A percentile compares a stretch with the other conserved stretches of the same genome.
Conservation (phyloP, 2,797 vertebrate species). For the Rhyacichthys aspro region DNA sequence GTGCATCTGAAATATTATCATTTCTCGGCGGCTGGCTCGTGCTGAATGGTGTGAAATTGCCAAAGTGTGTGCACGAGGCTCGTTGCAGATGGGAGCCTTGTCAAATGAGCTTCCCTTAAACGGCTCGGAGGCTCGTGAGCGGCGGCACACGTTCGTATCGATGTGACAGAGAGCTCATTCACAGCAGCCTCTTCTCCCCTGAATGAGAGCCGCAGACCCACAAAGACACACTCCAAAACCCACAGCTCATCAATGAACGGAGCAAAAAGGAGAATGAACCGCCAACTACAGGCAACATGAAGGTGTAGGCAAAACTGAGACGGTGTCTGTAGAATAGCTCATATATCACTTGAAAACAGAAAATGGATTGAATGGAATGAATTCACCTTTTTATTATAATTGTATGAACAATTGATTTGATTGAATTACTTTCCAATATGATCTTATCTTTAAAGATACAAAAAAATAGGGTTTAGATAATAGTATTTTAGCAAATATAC, state of each 20-base stretch:
- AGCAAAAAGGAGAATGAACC: not conserved
- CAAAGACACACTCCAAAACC: conserved; percentile 3
- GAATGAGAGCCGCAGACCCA: conserved; percentile 12
- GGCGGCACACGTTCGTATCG: conserved; percentile 12
- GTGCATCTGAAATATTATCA: not conserved
- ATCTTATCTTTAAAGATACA: too few relatives aligned
- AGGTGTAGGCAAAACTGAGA: not conserved
- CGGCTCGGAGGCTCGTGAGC: conserved; percentile 22
- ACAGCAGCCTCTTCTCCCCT: conserved; percentile 21
- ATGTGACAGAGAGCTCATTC: conserved; percentile 29
- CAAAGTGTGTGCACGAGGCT: not conserved
- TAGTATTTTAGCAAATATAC: too few relatives aligned
- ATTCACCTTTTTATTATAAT: too few relatives aligned
- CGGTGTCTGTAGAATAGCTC: not conserved
- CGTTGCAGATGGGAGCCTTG: conserved; percentile 24
- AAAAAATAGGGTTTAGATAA: too few relatives aligned
- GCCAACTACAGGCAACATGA: too few relatives aligned
- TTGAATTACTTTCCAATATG: too few relatives aligned
- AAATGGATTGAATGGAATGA: too few relatives aligned
- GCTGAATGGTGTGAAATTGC: conserved; percentile 13
- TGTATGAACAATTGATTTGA: too few relatives aligned
- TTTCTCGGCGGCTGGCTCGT: not conserved
- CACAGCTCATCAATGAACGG: conserved; percentile 15
- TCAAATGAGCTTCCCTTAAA: conserved; percentile 18
- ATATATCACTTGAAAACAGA: too few relatives aligned